Evolutionary conservation across 2,113 vertebrate genomes (phyloP).

Genomic region (Festucalex cinctus): DNA sequence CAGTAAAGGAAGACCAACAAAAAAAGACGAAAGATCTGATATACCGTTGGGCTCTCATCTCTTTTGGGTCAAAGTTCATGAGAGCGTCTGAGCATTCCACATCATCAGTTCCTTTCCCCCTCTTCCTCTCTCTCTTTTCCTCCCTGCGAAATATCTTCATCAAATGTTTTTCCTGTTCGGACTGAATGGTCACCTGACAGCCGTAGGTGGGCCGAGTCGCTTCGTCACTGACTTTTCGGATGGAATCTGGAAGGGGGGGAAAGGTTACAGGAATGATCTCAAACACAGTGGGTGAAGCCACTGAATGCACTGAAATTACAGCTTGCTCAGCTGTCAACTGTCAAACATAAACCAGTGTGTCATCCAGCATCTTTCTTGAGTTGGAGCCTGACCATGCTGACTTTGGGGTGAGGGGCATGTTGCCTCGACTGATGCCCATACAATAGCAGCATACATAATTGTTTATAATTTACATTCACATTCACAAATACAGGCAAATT

Average conservation of each 20-base stretch:
- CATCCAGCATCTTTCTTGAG: no score
- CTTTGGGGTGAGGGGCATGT: no score
- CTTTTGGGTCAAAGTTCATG: conserved; percentile 85
- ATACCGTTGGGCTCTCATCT: conserved; percentile 88
- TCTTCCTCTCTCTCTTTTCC: conserved; percentile 85
- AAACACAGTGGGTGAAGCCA: not conserved
- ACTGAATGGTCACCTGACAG: conserved; percentile 96
- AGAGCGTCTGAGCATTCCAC: conserved; percentile 73
- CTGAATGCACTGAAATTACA: not conserved
- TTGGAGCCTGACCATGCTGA: no score
- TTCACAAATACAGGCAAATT: no score
- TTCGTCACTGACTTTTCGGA: conserved; percentile 73
- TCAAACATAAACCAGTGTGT: no score
- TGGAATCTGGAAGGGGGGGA: conserved; percentile 38
- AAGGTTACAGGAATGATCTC: not conserved
- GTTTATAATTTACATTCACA: no score
- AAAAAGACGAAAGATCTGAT: conserved; percentile 6
- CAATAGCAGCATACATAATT: no score
- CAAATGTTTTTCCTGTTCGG: conserved; percentile 91
- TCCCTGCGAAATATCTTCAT: conserved; percentile 89
- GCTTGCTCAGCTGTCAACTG: no score
- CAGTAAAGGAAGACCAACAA: not conserved
- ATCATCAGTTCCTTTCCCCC: conserved; percentile 84
- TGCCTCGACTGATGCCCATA: no score
- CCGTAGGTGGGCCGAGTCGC: conserved; percentile 81